Base-by-base conservation (phyloP, 2,113 vertebrate genomes). In the Tenebrosternarchus preto region DNA sequence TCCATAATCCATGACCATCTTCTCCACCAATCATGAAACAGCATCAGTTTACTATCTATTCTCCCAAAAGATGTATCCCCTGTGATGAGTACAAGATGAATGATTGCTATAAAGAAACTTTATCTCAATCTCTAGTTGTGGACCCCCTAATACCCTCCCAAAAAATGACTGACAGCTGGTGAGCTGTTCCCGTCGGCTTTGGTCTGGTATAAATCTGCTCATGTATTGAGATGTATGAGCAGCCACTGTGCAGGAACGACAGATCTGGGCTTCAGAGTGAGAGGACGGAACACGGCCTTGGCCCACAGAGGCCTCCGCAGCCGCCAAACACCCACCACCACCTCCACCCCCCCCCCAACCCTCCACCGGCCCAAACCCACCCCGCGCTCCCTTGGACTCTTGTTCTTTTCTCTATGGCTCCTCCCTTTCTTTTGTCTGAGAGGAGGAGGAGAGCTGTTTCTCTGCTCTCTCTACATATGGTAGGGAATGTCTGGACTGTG, bases 211-310 rank as follows among this genome's bases (percentile, higher is more conserved):
- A 83, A 71, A 69, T 73, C 73, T 60, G 59, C 60, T 36, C 60
- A 69, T 80, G 46, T 76, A 72, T 36, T 77, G 68, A 80, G 73
- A 77, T 80, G 56, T 68, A 81, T 80, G 59, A 53, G 25, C 55
- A 57, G 70, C 68, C 56, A 66, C 4, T 29, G 39, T 66, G 73
- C 53, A 46, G 33, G 12, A 63, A 60, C 15, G 0, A 77, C 39
- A 59, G 56, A 43, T 75, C 29, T n/a, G 67, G 71, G 72, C 19
- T 4, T 31, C 56, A 24, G 16, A 60, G 60, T 29, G 70, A 46
- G 29, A 69, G 19, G 22, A 76, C 76, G 73, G 63, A 80, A 73
- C 36, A 36, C 24, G 43, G 63, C 7, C 50, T 73, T 56, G n/a
- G n/a, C n/a, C n/a, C n/a, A n/a, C n/a, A n/a, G n/a, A n/a, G n/a